Evolutionary conservation across 1,140 invertebrate genomes (phyloP).

Genomic region (Drosophila sechellia): DNA sequence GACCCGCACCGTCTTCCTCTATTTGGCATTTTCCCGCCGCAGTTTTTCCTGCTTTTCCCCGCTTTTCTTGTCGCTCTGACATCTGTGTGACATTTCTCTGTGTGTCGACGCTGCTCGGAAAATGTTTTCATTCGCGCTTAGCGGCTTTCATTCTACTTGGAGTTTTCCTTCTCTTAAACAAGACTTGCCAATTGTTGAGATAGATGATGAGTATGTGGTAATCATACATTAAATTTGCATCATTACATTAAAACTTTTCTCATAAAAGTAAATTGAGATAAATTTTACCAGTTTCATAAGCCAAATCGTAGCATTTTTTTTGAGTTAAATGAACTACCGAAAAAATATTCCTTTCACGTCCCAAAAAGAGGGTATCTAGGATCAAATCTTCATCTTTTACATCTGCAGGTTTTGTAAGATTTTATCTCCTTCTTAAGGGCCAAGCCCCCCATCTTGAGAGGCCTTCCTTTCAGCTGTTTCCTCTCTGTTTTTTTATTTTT

Average conservation of each 20-base stretch:
- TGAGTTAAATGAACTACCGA: no score
- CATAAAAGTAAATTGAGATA: no score
- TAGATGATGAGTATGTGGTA: not conserved
- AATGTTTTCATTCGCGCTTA: slow-evolving; percentile 64
- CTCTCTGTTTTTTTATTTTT: slow-evolving; percentile 27
- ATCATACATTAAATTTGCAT: no score
- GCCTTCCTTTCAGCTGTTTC: slow-evolving; percentile 12
- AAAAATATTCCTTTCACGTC: no score
- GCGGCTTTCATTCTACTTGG: slow-evolving; percentile 24
- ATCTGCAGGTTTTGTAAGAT: not conserved
- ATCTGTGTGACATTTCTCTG: slow-evolving; percentile 51
- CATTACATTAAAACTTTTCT: no score
- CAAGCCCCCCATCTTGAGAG: slow-evolving; percentile 30
- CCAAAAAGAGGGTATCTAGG: not conserved
- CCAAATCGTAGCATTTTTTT: no score
- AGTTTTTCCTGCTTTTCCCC: slow-evolving; percentile 26
- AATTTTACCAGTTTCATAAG: no score
- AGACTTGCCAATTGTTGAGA: slow-evolving; percentile 10
- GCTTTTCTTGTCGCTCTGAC: slow-evolving; percentile 43
- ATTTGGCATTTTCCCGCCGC: slow-evolving; percentile 28
- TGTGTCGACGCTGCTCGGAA: slow-evolving; percentile 37
- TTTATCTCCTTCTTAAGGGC: slow-evolving; percentile 3
- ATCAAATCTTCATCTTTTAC: not conserved
- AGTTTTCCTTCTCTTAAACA: not conserved
- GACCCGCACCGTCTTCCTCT: slow-evolving; percentile 9